Evolutionary conservation across 1,140 invertebrate genomes (phyloP), one percentile per base, ranked within the genome.

Genomic region (Drosophila nasuta): DNA sequence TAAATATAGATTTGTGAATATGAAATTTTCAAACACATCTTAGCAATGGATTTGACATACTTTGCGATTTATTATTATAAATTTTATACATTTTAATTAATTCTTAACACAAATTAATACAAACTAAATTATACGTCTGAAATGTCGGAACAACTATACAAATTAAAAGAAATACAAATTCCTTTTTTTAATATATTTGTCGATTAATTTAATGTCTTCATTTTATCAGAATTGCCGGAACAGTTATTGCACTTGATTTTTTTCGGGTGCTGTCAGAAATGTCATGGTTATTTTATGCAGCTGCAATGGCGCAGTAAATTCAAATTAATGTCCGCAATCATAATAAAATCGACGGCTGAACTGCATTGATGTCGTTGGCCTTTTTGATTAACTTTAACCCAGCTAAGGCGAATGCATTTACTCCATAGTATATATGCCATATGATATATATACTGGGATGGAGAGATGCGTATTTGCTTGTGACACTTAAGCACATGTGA

Each of bases 401-500:
- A 69, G 30, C 49, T 30, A 49, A 57, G 51, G 41, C 13, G 20
- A 30, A 20, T 43, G 41, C 20, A 48, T 28, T 43, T 15, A 13
- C 35, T 38, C 35, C 35, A 38, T 38, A 10, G 35, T 10, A 41
- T 41, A 10, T 10, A 43, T 43, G 41, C 15, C 6, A 30, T 62
- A n/a, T 54, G 46, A 5, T 10, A 30, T 11, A 30, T 35, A 30
- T 49, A 30, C 62, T 48, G 59, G 59, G 41, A 45, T 41, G 35
- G 5, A 41, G 54, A 35, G 46, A 13, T 10, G 10, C 15, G 64
- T 60, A 60, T 59, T 58, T 74, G 65, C 49, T 60, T 66, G 73
- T 88, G 83, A 88, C 85, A 88, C 83, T 88, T 88, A 81, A 88
- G 82, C 85, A 88, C 83, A 88, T 83, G 80, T 75, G 80, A 79